Percentiles rank a stretch among this genome's conserved stretches.
phyloP scores from a whole-genome alignment of 2,888 invertebrate genomes.

The Mesopsocus fuscifrons region DNA sequence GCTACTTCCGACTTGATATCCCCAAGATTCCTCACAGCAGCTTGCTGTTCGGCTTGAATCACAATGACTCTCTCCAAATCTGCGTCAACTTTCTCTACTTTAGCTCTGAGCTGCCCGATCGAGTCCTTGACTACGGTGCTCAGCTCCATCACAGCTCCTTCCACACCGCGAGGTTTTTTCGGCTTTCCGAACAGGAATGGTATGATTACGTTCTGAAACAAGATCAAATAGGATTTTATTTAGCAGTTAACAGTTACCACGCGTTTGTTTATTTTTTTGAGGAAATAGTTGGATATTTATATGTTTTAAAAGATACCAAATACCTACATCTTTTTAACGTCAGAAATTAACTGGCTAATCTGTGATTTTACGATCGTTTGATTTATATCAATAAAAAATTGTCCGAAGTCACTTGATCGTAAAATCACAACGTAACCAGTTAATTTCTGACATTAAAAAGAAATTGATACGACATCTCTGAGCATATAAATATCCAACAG shows the following conservation, averaged over 20 bases:
- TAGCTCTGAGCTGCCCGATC: constrained; percentile 38
- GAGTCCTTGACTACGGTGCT: constrained; percentile 42
- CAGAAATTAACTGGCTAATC: no score
- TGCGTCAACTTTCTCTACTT: constrained; percentile 41
- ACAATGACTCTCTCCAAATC: constrained; percentile 33
- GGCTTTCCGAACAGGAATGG: constrained; percentile 47
- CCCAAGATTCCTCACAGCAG: constrained; percentile 34
- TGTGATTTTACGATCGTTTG: constrained; percentile 6
- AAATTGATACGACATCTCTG: no score
- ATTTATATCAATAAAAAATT: not conserved
- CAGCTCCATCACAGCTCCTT: constrained; percentile 45
- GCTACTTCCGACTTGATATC: constrained; percentile 48
- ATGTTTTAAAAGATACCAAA: constrained; percentile 5
- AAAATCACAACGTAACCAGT: no score
- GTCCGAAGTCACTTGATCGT: no score
- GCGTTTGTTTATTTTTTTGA: no score
- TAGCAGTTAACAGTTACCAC: constrained; percentile 7
- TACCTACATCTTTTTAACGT: constrained; percentile 10
- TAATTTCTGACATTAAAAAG: no score
- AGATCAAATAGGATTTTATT: constrained; percentile 13
- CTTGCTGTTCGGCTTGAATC: constrained; percentile 24
- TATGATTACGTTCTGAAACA: constrained; percentile 37
- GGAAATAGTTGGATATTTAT: no score
- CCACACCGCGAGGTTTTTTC: constrained; percentile 40
- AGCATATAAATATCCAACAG: no score